phyloP scores from a whole-genome alignment of 2,888 invertebrate species.

The Nemoura dubitans region DNA sequence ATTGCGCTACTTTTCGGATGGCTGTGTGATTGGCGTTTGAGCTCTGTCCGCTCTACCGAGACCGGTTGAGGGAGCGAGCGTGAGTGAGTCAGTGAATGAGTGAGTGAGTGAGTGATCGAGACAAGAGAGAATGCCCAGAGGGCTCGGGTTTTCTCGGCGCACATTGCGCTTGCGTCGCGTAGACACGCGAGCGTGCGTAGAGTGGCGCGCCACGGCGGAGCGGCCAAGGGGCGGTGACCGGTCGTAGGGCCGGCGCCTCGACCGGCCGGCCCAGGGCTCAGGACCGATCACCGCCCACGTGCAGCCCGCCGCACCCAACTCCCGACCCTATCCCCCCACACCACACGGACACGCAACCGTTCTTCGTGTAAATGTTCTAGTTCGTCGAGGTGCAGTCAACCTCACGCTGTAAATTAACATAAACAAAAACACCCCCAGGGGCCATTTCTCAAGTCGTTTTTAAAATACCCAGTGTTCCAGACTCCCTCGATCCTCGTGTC shows the following conservation, averaged over 20 bases:
- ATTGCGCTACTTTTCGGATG: too few relatives aligned
- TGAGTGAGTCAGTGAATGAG: too few relatives aligned
- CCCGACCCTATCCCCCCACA: not conserved
- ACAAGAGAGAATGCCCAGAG: too few relatives aligned
- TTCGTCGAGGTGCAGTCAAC: constrained; percentile 28
- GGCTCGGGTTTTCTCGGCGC: too few relatives aligned
- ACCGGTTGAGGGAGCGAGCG: too few relatives aligned
- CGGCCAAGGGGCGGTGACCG: not conserved
- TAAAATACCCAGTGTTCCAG: constrained; percentile 20
- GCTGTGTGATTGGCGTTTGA: too few relatives aligned
- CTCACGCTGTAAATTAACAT: constrained; percentile 28
- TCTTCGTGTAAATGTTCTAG: constrained; percentile 41
- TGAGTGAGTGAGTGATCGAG: too few relatives aligned
- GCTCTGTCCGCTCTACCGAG: too few relatives aligned
- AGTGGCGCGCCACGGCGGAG: too few relatives aligned
- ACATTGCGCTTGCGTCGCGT: too few relatives aligned
- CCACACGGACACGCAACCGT: not conserved
- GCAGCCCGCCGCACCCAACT: not conserved
- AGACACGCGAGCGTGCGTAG: too few relatives aligned
- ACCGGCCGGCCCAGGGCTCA: constrained; percentile 1
- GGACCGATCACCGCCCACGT: not conserved
- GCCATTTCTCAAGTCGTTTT: constrained; percentile 41
- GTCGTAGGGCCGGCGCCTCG: not conserved
- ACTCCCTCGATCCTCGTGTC: not conserved
- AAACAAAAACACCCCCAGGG: constrained; percentile 32